Evolutionary conservation across 2,888 invertebrate genomes (phyloP), one percentile per base, ranked within the genome.

Genomic region (Baronia brevicornis): DNA sequence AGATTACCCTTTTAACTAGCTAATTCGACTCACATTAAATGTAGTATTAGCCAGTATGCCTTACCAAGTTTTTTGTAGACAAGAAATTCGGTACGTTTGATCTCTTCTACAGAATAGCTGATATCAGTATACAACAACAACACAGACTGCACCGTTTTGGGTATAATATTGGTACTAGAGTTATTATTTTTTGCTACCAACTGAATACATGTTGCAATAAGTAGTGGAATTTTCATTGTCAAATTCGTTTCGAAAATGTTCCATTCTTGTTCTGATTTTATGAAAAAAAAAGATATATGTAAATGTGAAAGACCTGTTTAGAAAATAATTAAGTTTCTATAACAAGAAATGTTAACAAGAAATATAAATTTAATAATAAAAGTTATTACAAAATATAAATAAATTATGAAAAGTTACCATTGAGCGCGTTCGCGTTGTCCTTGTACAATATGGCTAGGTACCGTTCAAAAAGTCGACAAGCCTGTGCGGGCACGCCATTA

Each of bases 161-260:
- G 46, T 2, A 38, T 43, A n/a, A 56, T 29, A 1, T 37, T 36
- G 2, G 43, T 22, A 3, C 48, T 35, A 0, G 53, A 32, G 7
- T 54, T 51, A 15, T 31, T 42, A 63, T 70, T 73, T 39, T 75
- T 75, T 1, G 60, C 57, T 0, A 64, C 60, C 4, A 75, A 46
- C 34, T 58, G 58, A 0, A 67, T 44, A 33, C 70, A 63, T 0
- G 64, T 53, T 3, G 53, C 54, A 15, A 64, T 53, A 9, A 62
- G 25, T 3, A 70, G 36, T 0, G 56, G 52, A 3, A 64, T 24
- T 2, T 44, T 44, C 0, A 22, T 5, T 24, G 61, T 12, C 10
- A 29, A 4, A 1, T 36, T 15, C 11, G 52, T 55, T 17, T 50
- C 48, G 1, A n/a, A n/a, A n/a, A n/a, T n/a, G n/a, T n/a, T 31